These are phyloP conservation scores for Diarsia rubi DNA, from an alignment of 2,888 invertebrate species.

Conservation along the genomic window DNA sequence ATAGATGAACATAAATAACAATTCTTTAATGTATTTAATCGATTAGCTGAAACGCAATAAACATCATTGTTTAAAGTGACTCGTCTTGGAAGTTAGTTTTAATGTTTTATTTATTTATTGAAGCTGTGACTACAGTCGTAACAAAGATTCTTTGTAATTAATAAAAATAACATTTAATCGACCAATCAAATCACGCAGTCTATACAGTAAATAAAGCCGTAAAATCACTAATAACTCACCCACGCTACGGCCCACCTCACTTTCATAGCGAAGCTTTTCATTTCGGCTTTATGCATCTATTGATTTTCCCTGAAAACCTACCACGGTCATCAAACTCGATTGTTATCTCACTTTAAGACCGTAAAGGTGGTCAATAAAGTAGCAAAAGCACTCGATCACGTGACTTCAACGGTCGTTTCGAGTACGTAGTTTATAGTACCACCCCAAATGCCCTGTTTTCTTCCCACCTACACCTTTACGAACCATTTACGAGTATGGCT, in stretches of 20 bases:
- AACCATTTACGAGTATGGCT: constrained; percentile 74
- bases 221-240: constrained; percentile 25
- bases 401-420: constrained; percentile 49
- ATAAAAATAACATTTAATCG: constrained; percentile 26
- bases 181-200: constrained; percentile 28
- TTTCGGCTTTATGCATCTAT: constrained; percentile 56
- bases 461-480: constrained; percentile 63
- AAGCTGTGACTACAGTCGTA: background rate
- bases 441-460: constrained; percentile 2
- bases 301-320: constrained; percentile 54
- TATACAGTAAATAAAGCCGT: constrained; percentile 34
- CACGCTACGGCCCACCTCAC: constrained; percentile 21
- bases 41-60: background rate
- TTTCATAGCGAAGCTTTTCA: constrained; percentile 33
- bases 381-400: constrained; percentile 45
- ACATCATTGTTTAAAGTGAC: constrained; percentile 17
- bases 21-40: background rate
- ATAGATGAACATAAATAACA: background rate
- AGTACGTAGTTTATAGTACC: constrained; percentile 52
- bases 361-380: constrained; percentile 58
- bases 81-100: background rate
- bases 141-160: constrained; percentile 14
- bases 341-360: constrained; percentile 49
- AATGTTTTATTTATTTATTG: no score
- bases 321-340: constrained; percentile 60